phyloP scores from a whole-genome alignment of 2,888 invertebrate species.

The Choristoneura rosaceana region DNA sequence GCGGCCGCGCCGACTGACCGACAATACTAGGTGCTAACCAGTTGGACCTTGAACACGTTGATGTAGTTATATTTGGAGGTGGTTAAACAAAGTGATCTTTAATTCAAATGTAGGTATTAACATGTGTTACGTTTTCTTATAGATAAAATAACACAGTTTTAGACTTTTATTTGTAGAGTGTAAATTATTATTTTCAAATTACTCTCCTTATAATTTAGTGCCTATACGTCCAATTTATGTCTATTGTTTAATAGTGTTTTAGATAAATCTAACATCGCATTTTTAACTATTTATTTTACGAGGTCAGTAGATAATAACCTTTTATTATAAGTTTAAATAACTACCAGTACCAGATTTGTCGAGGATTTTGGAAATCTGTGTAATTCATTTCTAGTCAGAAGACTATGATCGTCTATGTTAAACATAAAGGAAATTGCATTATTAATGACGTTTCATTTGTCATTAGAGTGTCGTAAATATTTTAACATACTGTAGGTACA shows the following conservation, averaged over 20 bases:
- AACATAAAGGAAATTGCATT: conserved; percentile 59
- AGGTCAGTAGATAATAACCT: conserved; percentile 76
- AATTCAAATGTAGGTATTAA: conserved; percentile 78
- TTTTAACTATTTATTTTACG: conserved; percentile 80
- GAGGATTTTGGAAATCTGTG: conserved; percentile 68
- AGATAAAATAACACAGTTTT: conserved; percentile 73
- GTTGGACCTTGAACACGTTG: conserved; percentile 80
- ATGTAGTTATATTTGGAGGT: conserved; percentile 75
- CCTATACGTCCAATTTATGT: conserved; percentile 78
- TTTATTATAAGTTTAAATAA: conserved; percentile 68
- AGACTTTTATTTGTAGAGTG: conserved; percentile 76
- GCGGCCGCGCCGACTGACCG: conserved; percentile 72
- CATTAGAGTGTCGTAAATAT: conserved; percentile 43
- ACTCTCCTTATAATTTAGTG: conserved; percentile 73
- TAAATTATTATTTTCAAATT: conserved; percentile 78
- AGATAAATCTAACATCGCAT: conserved; percentile 72
- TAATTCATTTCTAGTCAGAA: conserved; percentile 81
- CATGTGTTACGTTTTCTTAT: conserved; percentile 77
- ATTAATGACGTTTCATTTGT: conserved; percentile 51
- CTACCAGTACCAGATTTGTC: conserved; percentile 67
- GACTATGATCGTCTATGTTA: conserved; percentile 79
- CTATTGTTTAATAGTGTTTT: conserved; percentile 74
- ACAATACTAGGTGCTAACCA: conserved; percentile 85
- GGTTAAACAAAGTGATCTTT: conserved; percentile 74
- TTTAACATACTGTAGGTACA: conserved; percentile 43